Evolutionary conservation across 2,888 invertebrate genomes (phyloP), one percentile per base, ranked within the genome.

Genomic region (Mythimna albipuncta): DNA sequence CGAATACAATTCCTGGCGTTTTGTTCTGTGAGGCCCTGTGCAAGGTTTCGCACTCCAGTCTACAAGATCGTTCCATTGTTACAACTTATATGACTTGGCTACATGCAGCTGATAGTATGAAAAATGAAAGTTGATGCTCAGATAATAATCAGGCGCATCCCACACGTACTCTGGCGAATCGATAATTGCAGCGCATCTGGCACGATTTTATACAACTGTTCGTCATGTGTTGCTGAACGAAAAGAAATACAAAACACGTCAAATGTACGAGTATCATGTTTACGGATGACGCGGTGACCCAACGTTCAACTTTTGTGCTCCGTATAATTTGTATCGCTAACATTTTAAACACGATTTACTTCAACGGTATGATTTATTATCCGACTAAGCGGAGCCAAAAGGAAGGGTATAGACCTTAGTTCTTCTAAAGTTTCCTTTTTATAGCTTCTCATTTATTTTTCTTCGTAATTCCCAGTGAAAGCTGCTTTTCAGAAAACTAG

Each of bases 71-170:
- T 63, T 72, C 69, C 69, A 83, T 77, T 82, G 75, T 85, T 83
- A 75, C 50, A 64, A 68, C 61, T 70, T 62, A 50, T 41, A 75
- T 77, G 55, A 44, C 76, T 69, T 58, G 35, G 69, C 55, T 69
- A 62, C 50, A 66, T 69, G 64, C 72, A 82, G 64, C 70, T 69
- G 69, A 72, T 76, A 64, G 64, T 77, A 75, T 85, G 80, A 85
- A 85, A 82, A 85, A 76, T 67, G 79, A 83, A 83, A 84, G 84
- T 79, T 75, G 69, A 70, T 75, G 75, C 59, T 76, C 58, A 79
- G 82, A 84, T 85, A 75, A 84, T 72, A 74, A 85, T 79, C 76
- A 47, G 75, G 75, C 79, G 75, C 75, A 81, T 85, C 81, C 81
- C 79, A 85, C 83, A 70, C 73, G 81, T 81, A 78, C 64, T 79